Evolutionary conservation across 2,797 vertebrate species (phyloP), one percentile per base, ranked within the genome.

Genomic region (Bradypodion ventrale): DNA sequence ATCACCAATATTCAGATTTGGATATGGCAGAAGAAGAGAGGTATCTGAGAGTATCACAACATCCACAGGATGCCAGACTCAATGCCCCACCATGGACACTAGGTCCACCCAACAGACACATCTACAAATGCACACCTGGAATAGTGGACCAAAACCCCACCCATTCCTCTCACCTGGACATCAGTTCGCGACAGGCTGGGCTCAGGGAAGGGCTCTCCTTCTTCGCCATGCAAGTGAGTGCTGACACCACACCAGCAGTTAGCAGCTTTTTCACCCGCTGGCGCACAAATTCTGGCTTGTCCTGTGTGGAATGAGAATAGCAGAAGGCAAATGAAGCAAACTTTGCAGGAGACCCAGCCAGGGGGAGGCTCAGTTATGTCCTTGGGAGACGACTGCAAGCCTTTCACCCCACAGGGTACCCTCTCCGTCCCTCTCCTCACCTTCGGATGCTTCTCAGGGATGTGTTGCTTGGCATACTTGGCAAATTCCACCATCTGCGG

Each of bases 361-460:
- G 27, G 10, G 40, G 29, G 16, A 1, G 19, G 8, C 35, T 8
- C 15, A 1, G 49, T 7, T 44, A n/a, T 5, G 3, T 46, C 65
- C 44, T 40, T 32, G 84, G 29, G 27, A 40, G 60, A 23, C 37
- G 16, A n/a, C 62, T n/a, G 2, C 0, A 35, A n/a, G 16, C 52
- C 23, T 40, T 4, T 9, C 37, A 27, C 23, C 9, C 16, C 21
- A 8, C 15, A 37, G 7, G 3, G 5, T 44, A 0, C 16, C 27
- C 59, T 44, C 52, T 56, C 1, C n/a, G 19, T 21, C 82, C 23
- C 16, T 1, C 16, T 0, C 60, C 90, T 90, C 91, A 99, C 99
- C 98, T 99, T 99, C 2, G 98, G 99, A 92, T 99, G 99, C 90
- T 98, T 97, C 93, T 99, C 98, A 0, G 98, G 98, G 21, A 99